These are phyloP conservation scores for Vesta saturnalis DNA, from an alignment of 2,888 invertebrate genomes.

Conservation along the genomic window DNA sequence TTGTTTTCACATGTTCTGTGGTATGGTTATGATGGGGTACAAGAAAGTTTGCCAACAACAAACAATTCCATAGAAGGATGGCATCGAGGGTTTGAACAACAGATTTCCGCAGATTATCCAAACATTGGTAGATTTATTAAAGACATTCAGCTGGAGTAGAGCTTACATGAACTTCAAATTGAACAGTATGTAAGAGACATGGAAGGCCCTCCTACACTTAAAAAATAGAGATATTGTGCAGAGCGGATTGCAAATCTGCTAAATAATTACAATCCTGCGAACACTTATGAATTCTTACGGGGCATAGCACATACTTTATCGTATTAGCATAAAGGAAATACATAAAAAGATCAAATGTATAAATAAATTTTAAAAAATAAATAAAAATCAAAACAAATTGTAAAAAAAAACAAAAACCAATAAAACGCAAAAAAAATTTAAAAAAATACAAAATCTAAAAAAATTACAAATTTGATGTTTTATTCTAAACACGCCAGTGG, in stretches of 20 bases:
- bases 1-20: too few relatives aligned
- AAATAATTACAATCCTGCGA: background rate
- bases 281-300: constrained; percentile 7
- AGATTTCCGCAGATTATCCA: constrained; percentile 10
- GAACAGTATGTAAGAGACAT: constrained; percentile 19
- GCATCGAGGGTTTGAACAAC: constrained; percentile 25
- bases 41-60: constrained; percentile 20
- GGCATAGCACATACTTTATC: background rate
- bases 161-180: constrained; percentile 22
- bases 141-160: constrained; percentile 22
- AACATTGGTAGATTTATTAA: constrained; percentile 26
- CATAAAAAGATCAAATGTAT: background rate
- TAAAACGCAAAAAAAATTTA: background rate
- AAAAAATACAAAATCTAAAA: background rate
- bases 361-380: too few relatives aligned
- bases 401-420: background rate
- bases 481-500: background rate
- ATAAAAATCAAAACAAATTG: too few relatives aligned
- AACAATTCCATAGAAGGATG: constrained; percentile 33
- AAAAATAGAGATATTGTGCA: constrained; percentile 14
- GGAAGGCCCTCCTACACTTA: constrained; percentile 14
- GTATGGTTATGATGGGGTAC: constrained; percentile 9
- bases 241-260: constrained; percentile 8
- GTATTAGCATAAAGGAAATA: too few relatives aligned
- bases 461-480: background rate